Base-by-base conservation (phyloP, 2,797 vertebrate species). In the Nannoperca australis region DNA sequence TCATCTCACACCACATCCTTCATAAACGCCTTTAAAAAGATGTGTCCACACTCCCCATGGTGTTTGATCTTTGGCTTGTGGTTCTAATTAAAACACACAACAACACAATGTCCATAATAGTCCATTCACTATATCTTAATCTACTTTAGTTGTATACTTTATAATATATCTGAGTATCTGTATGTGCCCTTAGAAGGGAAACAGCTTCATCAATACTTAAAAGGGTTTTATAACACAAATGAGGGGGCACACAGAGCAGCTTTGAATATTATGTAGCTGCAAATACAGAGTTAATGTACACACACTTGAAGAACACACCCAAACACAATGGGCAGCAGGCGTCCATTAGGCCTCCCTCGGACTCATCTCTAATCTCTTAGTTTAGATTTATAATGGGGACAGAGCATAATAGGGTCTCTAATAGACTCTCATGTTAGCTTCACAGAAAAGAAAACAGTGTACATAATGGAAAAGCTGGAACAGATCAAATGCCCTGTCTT, bases 331-430 rank as follows among this genome's bases (percentile, higher is more conserved):
- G 20, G 40, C 60, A 79, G 63, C 36, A 53, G 24, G 40, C 12
- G 0, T 80, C 64, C 62, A 73, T 80, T 56, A 69, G 55, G 32
- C 30, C 61, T 66, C n/a, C n/a, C 45, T 85, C 1, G 13, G 36
- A 75, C 24, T 70, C 77, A 82, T 73, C 70, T 77, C 55, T 59
- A 27, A 68, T 79, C 44, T 84, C 54, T 82, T 30, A 75, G 38
- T 81, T 83, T 81, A 51, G 53, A 70, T 78, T 81, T 42, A 71
- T 70, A 81, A 79, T 58, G 70, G 36, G 20, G 38, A 14, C 42
- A 42, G 34, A 55, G 38, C 45, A 72, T 76, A 76, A 84, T 54
- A 54, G 40, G 56, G 53, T 61, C 47, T 56, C 71, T 78, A 73
- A 85, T 73, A 88, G 70, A 55, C 74, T 73, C 54, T 77, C 9